phyloP scores from a whole-genome alignment of 2,113 vertebrate species.

The Paracanthobrama guichenoti region DNA sequence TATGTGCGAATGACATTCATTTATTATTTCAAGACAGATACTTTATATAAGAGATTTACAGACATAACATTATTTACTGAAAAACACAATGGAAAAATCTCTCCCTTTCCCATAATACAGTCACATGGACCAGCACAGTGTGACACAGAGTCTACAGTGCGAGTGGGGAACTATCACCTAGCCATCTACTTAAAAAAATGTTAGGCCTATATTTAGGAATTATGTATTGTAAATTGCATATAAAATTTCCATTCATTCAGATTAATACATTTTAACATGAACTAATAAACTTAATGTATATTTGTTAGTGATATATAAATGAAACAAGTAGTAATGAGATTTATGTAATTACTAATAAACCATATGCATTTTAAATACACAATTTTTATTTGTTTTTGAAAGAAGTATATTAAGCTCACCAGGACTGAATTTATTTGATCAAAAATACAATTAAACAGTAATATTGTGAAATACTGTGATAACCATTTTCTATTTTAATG shows the following conservation, averaged over 20 bases:
- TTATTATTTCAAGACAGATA: slow-evolving; percentile 24
- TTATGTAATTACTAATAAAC: no score
- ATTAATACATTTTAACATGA: neutral
- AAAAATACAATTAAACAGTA: no score
- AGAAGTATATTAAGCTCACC: no score
- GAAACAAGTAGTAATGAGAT: no score
- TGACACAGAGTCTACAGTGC: neutral
- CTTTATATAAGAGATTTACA: neutral
- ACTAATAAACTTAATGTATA: no score
- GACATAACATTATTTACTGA: slow-evolving; percentile 23
- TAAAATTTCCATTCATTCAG: neutral
- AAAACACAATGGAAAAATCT: slow-evolving; percentile 20
- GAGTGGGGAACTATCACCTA: neutral
- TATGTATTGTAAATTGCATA: neutral
- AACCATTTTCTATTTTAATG: no score
- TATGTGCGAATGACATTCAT: neutral
- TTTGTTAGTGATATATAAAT: no score
- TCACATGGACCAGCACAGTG: neutral
- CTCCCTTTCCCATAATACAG: slow-evolving; percentile 23
- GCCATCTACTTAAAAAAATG: neutral
- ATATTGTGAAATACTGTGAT: no score
- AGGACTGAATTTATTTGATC: no score
- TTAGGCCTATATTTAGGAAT: neutral
- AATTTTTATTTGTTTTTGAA: no score
- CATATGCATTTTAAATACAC: no score